These are phyloP conservation scores for Crossocerus cetratus DNA, from an alignment of 2,888 invertebrate species.

Conservation along the genomic window DNA sequence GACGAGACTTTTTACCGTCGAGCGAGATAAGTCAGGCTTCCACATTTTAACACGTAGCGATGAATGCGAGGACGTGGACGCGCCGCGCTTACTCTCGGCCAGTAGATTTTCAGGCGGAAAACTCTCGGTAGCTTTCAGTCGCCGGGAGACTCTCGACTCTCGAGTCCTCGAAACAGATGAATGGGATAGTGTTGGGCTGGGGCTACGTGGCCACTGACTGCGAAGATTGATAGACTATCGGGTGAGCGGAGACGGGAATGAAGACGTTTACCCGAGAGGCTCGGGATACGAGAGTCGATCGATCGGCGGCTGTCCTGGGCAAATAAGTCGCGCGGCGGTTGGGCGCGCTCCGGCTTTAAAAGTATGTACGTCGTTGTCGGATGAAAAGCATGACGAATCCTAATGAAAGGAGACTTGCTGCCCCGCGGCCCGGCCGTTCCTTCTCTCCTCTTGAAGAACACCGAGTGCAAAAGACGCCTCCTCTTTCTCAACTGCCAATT, in stretches of 20 bases:
- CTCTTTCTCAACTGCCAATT: constrained; percentile 56
- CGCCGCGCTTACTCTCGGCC: too few species aligned
- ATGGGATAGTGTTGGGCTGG: too few species aligned
- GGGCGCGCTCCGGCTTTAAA: constrained; percentile 39
- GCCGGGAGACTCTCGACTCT: too few species aligned
- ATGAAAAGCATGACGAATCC: constrained; percentile 71
- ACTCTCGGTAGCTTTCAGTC: too few species aligned
- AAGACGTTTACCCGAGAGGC: constrained; percentile 8
- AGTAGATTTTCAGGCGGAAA: too few species aligned
- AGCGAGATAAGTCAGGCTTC: constrained; percentile 31
- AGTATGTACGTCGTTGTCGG: constrained; percentile 56
- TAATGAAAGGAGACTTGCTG: constrained; percentile 65
- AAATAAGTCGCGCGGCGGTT: constrained; percentile 30
- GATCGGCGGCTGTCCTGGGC: constrained; percentile 15
- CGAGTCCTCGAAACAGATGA: too few species aligned
- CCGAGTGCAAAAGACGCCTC: constrained; percentile 42
- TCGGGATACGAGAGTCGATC: constrained; percentile 16
- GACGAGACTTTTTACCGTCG: constrained; percentile 28
- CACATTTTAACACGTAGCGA: too few species aligned
- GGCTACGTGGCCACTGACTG: too few species aligned
- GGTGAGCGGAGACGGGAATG: not conserved
- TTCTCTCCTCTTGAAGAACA: constrained; percentile 29
- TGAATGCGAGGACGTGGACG: too few species aligned
- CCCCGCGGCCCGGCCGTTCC: constrained; percentile 42
- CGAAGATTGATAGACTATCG: too few species aligned